Evolutionary conservation across 2,888 invertebrate species (phyloP).

Genomic region (Pollenia amentaria): DNA sequence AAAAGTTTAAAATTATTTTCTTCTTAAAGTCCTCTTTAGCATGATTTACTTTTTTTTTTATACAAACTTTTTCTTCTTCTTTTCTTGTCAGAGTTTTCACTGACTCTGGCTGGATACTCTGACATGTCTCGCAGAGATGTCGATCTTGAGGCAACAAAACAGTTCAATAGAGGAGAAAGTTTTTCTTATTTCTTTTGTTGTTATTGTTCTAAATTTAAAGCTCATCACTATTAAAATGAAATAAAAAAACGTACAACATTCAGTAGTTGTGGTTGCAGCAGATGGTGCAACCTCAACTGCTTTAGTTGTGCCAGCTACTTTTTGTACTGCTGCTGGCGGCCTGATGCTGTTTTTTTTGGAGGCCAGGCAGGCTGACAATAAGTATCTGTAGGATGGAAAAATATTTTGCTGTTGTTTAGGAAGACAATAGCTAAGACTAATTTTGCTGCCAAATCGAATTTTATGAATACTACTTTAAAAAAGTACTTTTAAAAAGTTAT

Average conservation of each 20-base stretch:
- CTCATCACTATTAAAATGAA: neutral
- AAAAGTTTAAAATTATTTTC: conserved; percentile 50
- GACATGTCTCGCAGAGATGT: conserved; percentile 68
- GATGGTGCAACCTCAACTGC: conserved; percentile 28
- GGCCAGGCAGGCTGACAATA: too few relatives aligned
- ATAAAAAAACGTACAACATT: too few relatives aligned
- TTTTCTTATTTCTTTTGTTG: conserved; percentile 59
- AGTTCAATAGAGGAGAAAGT: conserved; percentile 72
- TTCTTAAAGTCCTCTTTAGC: conserved; percentile 42
- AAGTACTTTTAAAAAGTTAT: too few relatives aligned
- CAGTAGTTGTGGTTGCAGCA: neutral
- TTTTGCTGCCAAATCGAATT: too few relatives aligned
- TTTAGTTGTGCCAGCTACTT: too few relatives aligned
- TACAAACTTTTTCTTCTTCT: neutral
- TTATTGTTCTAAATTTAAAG: conserved; percentile 66
- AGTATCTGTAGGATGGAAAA: too few relatives aligned
- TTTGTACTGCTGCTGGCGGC: too few relatives aligned
- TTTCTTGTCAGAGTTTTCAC: conserved; percentile 39
- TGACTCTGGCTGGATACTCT: conserved; percentile 49
- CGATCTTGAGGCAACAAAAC: conserved; percentile 56
- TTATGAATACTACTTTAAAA: too few relatives aligned
- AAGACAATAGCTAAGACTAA: too few relatives aligned
- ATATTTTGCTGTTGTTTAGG: too few relatives aligned
- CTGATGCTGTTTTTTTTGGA: too few relatives aligned
- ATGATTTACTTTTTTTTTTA: neutral